Percentiles rank a stretch among this genome's conserved stretches.
phyloP scores from a whole-genome alignment of 2,888 invertebrate species.

The Cerceris rybyensis region DNA sequence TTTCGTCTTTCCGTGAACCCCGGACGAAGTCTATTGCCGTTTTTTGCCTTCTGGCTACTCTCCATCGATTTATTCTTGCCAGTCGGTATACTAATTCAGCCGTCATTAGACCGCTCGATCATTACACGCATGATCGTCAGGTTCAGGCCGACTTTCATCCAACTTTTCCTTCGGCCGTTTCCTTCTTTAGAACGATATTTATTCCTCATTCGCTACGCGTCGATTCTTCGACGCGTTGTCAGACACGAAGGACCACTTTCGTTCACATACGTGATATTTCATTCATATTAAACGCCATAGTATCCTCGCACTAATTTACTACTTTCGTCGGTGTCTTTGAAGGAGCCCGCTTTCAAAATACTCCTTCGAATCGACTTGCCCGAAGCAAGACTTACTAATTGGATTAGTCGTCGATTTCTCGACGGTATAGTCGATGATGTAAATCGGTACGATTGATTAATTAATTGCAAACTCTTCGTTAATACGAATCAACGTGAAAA shows the following conservation, averaged over 20 bases:
- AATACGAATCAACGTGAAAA: not conserved
- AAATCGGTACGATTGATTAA: no score
- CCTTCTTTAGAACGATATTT: constrained; percentile 55
- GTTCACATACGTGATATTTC: constrained; percentile 18
- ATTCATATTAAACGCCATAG: not conserved
- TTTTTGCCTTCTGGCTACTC: constrained; percentile 65
- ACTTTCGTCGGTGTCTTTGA: not conserved
- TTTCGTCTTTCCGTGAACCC: constrained; percentile 60
- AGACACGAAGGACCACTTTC: not conserved
- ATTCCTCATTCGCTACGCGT: constrained; percentile 54
- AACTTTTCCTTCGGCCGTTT: constrained; percentile 38
- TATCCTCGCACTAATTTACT: constrained; percentile 1
- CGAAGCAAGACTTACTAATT: not conserved
- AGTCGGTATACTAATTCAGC: constrained; percentile 63
- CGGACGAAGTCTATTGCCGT: constrained; percentile 60
- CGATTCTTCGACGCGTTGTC: constrained; percentile 31
- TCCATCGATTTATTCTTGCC: constrained; percentile 70
- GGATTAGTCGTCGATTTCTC: no score
- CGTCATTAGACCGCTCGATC: constrained; percentile 70
- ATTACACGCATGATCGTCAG: constrained; percentile 65
- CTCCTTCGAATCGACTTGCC: not conserved
- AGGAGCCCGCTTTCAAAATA: not conserved
- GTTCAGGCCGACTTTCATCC: constrained; percentile 50
- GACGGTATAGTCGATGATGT: no score
- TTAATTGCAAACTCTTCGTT: no score